phyloP scores from a whole-genome alignment of 2,113 vertebrate genomes.

The Phrynocephalus versicolor region DNA sequence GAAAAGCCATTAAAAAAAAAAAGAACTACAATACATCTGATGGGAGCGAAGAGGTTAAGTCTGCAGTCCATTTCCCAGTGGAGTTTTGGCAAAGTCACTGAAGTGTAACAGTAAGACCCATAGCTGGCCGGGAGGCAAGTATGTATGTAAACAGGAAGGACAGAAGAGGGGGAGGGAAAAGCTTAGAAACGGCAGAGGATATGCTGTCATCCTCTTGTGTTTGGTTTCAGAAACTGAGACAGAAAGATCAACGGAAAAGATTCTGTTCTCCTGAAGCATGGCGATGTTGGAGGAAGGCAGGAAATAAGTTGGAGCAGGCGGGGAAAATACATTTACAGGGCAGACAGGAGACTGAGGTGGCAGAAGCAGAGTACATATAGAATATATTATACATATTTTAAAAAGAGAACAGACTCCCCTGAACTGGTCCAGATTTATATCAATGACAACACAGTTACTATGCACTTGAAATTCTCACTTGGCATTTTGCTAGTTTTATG shows the following conservation, averaged over 20 bases:
- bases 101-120: conserved; percentile 8
- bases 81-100: neutral
- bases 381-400: too few relatives aligned
- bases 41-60: neutral
- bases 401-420: neutral
- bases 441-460: accelerated
- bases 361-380: too few relatives aligned
- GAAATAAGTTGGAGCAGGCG: neutral
- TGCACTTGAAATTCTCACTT: accelerated
- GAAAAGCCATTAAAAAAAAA: neutral
- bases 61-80: neutral
- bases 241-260: accelerated
- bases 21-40: neutral
- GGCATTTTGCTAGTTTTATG: neutral
- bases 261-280: neutral
- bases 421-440: neutral
- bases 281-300: neutral
- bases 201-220: neutral
- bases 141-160: conserved; percentile 29
- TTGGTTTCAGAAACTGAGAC: neutral
- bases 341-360: neutral
- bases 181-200: neutral
- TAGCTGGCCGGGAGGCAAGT: conserved; percentile 11
- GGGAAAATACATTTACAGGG: too few relatives aligned
- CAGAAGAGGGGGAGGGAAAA: neutral